These are phyloP conservation scores for Plebejus anna DNA, from an alignment of 2,888 invertebrate genomes.

Conservation along the genomic window DNA sequence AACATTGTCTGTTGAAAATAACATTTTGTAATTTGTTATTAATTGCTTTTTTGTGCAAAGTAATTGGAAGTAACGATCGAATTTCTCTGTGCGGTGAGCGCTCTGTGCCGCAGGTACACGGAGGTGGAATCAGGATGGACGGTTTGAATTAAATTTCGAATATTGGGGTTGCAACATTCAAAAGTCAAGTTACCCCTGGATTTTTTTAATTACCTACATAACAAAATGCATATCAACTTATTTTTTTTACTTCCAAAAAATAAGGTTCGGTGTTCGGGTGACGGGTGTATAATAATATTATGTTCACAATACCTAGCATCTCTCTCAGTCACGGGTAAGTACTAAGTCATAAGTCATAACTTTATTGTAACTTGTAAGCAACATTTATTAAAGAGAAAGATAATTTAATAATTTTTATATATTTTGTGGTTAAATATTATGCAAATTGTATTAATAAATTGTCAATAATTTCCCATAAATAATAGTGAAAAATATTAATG, in stretches of 20 bases:
- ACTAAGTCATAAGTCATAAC: too few relatives aligned
- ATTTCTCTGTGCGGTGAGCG: constrained; percentile 40
- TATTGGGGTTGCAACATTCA: constrained; percentile 52
- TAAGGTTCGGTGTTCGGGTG: too few relatives aligned
- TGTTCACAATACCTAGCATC: too few relatives aligned
- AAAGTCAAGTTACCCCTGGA: constrained; percentile 25
- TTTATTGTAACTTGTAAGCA: too few relatives aligned
- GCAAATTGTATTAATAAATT: neutral
- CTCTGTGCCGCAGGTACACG: constrained; percentile 64
- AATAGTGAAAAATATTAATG: neutral
- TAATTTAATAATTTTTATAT: too few relatives aligned
- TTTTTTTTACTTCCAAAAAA: neutral
- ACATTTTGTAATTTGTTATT: too few relatives aligned
- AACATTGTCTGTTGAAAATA: too few relatives aligned
- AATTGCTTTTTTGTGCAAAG: constrained; percentile 7
- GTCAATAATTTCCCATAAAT: neutral
- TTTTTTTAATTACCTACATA: neutral
- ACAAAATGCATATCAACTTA: too few relatives aligned
- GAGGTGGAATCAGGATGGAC: constrained; percentile 55
- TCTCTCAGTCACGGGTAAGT: too few relatives aligned
- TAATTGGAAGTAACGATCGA: constrained; percentile 29
- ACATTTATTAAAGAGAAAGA: too few relatives aligned
- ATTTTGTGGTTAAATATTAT: neutral
- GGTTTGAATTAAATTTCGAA: constrained; percentile 68
- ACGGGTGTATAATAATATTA: too few relatives aligned